Base-by-base conservation (phyloP, 2,797 vertebrate genomes). In the Crenuchus spilurus region DNA sequence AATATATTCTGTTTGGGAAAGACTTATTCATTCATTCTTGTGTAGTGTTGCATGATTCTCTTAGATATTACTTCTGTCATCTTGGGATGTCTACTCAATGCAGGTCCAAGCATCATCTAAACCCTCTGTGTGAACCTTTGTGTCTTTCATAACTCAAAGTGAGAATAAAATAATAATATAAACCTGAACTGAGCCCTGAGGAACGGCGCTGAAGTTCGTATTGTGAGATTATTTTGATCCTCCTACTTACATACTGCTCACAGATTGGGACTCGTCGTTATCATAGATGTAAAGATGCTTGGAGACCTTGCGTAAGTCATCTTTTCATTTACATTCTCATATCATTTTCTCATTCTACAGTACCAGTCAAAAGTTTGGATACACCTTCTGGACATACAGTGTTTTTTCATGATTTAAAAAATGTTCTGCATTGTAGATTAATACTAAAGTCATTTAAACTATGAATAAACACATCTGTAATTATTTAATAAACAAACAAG, bases 201-300 rank as follows among this genome's bases (percentile, higher is more conserved):
- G 60, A 28, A 58, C 80, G 81, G 63, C 60, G 64, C 81, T 57
- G 82, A 82, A 76, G 70, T 60, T 86, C 6, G 28, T 42, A 57
- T 30, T 74, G 68, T 80, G 9, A 85, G 74, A 70, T 81, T 86
- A 74, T 85, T 73, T 84, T 85, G 76, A 80, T 78, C 80, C 62
- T 39, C 35, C 46, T 30, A 72, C 76, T 82, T 70, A 37, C 71
- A 55, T 41, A 71, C 85, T 87, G 80, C 86, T 84, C 85, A 81
- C 92, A 95, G 94, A 91, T 84, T 91, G 84, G 93, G 94, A 89
- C 92, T 95, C 92, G 83, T 95, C 87, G 83, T 94, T 90, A 90
- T 92, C 91, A 83, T 95, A 93, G 93, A 95, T 83, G 84, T 94
- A 91, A 92, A 92, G 85, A 94, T 91, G 84, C 77, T 92, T 86